Base-by-base conservation (phyloP, 30 jellyfish, hydroid and myxozoan genomes). In the Mastigias papua region DNA sequence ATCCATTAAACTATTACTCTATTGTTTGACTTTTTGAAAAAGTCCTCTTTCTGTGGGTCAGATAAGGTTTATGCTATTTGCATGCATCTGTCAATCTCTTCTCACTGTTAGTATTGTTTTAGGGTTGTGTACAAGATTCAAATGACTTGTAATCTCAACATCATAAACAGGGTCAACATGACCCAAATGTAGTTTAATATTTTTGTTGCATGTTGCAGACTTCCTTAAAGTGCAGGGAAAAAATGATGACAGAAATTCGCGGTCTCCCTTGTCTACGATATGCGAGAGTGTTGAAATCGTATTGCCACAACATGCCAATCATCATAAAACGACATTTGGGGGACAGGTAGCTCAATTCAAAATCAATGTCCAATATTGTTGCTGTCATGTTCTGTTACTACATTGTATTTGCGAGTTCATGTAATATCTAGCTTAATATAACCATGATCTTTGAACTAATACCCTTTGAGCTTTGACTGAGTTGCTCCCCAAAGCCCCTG, bases 261-360 rank as follows among this genome's bases (percentile, higher is more conserved):
- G 89, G n/a, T 34, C 78, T 25, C 89, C 97, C 48, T 10, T 81
- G 11, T 60, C 84, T 26, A 92, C 98, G n/a, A 23, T 68, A 25
- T 77, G 96, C 63, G 88, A 86, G 48, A 73, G 96, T 76, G 90
- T 92, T 19, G 98, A 92, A 63, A 92, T 92, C 49, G 98, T 92
- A 34, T 79, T 92, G 16, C 98, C 98, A 0, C 96, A 72, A 62
- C 98, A 92, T 74, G 98, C 96, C 9, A 92, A 92, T 65, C 98
- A 92, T 64, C 98, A 92, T 73, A 70, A 80, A 61, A 92, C 98
- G 48, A 92, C 98, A 0, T 92, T 92, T 78, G 98, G 98, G 27
- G 98, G 98, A 1, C 98, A 92, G 95, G 98, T 92, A 92, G 4
- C 27, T 30, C 23, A 0, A 1, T 63, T n/a, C n/a, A n/a, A n/a